Percentiles rank a stretch among this genome's conserved stretches.
phyloP scores from a whole-genome alignment of 2,113 vertebrate species.

The Clarias batrachus region DNA sequence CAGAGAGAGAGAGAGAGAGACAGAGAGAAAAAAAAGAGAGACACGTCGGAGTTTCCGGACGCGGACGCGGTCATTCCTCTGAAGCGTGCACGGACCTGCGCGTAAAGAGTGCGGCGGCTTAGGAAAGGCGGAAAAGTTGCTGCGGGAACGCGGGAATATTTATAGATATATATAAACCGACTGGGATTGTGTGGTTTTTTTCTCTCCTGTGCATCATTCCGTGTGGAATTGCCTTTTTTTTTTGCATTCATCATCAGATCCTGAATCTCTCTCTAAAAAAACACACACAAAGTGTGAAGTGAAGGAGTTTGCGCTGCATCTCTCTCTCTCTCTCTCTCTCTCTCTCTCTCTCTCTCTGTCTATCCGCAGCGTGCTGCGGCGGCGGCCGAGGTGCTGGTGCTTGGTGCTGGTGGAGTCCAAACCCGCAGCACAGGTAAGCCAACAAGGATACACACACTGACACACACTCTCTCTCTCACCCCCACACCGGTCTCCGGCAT shows the following conservation, averaged over 20 bases:
- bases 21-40: neutral
- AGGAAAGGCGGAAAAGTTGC: neutral
- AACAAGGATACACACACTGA: neutral
- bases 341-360: neutral
- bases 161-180: neutral
- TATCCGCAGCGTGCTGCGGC: slow-evolving; percentile 77
- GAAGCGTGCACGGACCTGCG: slow-evolving; percentile 4
- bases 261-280: neutral
- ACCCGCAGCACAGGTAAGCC: slow-evolving; percentile 77
- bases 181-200: neutral
- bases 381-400: slow-evolving; percentile 14
- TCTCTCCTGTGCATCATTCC: neutral
- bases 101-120: slow-evolving; percentile 41
- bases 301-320: slow-evolving; percentile 46
- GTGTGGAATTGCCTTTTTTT: slow-evolving; percentile 25
- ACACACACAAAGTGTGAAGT: neutral
- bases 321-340: neutral
- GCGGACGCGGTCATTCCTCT: slow-evolving; percentile 32
- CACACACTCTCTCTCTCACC: too few relatives aligned
- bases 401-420: slow-evolving; percentile 59
- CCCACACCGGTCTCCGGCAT: neutral
- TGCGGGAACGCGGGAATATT: neutral
- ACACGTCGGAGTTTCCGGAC: slow-evolving; percentile 24
- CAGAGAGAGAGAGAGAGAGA: neutral
- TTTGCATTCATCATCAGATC: neutral